Percentiles rank a stretch among this genome's conserved stretches.
Evolutionary conservation across 1,140 invertebrate species (phyloP).

Genomic region (Pseudomyrmex sp.): DNA sequence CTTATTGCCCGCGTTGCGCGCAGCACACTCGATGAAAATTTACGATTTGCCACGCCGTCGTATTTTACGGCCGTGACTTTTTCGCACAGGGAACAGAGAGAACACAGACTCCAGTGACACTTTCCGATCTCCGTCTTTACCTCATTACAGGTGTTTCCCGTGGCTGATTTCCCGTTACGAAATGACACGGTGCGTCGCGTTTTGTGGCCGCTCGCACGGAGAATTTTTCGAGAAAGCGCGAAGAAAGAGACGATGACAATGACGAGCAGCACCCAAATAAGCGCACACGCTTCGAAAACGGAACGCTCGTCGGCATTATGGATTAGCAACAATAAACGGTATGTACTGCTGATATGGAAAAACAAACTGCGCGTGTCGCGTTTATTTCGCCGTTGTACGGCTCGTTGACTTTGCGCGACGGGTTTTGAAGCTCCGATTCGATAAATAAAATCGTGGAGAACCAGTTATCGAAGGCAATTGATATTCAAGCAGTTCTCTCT

Average conservation of each 20-base stretch:
- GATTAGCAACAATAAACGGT: slow-evolving; percentile 6
- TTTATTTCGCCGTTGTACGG: not conserved
- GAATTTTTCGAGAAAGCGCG: slow-evolving; percentile 12
- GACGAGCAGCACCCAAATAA: not conserved
- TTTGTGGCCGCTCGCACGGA: not conserved
- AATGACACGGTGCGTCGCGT: slow-evolving; percentile 17
- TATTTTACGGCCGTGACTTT: slow-evolving; percentile 41
- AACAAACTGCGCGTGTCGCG: not conserved
- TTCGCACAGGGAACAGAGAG: slow-evolving; percentile 20
- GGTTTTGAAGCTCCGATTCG: not conserved
- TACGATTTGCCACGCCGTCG: slow-evolving; percentile 37
- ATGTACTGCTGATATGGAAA: not conserved
- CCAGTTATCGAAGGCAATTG: not conserved
- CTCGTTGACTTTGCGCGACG: slow-evolving; percentile 18
- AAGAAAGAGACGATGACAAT: too few relatives aligned
- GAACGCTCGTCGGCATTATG: not conserved
- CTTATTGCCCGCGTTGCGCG: not conserved
- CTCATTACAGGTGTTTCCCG: slow-evolving; percentile 4
- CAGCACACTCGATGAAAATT: slow-evolving; percentile 38
- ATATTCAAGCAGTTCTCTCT: not conserved
- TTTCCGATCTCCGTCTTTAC: slow-evolving; percentile 31
- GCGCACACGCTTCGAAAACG: not conserved
- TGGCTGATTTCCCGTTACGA: slow-evolving; percentile 40
- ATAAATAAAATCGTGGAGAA: not conserved
- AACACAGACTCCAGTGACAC: slow-evolving; percentile 8